Percentiles rank a stretch among this genome's conserved stretches.
phyloP scores from a whole-genome alignment of 2,797 vertebrate genomes.

The Pseudochirops corinnae region DNA sequence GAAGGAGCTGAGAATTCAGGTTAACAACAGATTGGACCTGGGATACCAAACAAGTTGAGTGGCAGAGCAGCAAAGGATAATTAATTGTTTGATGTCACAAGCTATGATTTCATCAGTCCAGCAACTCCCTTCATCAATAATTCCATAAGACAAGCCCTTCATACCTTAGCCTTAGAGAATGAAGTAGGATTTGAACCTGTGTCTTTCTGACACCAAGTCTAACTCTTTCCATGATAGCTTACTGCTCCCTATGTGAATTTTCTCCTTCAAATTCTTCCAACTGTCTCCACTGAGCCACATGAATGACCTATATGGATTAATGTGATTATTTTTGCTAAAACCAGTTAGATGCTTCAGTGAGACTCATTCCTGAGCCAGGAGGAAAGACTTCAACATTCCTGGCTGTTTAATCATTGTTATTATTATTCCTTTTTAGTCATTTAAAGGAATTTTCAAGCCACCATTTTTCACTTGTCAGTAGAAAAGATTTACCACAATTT shows the following conservation, averaged over 20 bases:
- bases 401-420: background rate
- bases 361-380: background rate
- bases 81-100: background rate
- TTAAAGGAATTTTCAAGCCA: conserved; percentile 12
- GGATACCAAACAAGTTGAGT: background rate
- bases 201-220: background rate
- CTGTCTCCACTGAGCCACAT: background rate
- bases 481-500: conserved; percentile 17
- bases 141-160: background rate
- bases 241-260: background rate
- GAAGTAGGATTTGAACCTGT: background rate
- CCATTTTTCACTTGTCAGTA: conserved; percentile 15
- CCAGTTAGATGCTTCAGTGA: background rate
- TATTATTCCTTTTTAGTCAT: conserved; percentile 17
- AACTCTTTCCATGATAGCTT: background rate
- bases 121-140: background rate
- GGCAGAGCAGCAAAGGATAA: background rate
- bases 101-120: background rate
- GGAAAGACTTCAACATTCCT: background rate
- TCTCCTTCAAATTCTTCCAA: background rate
- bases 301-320: background rate
- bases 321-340: background rate
- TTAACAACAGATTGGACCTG: background rate
- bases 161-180: background rate
- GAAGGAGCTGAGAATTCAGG: background rate